Evolutionary conservation across 1,140 invertebrate genomes (phyloP), one percentile per base, ranked within the genome.

Genomic region (Whitmania pigra): DNA sequence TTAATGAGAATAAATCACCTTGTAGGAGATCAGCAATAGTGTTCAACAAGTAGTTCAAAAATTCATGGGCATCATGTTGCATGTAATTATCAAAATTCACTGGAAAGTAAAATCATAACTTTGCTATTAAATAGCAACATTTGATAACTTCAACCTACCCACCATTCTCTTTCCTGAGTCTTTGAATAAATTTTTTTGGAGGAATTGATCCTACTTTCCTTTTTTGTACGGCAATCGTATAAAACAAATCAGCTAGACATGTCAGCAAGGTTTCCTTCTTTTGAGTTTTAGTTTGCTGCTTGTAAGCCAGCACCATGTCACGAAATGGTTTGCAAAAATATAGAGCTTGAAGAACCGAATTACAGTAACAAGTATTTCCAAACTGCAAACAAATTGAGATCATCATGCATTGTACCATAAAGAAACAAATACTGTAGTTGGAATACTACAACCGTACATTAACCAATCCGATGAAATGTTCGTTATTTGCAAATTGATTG

Each of bases 1-100:
- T 49, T 17, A 63, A 22, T 63, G 57, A 63, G 22, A 63, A 22
- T 63, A 20, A 63, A 63, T 73, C 74, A 82, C 81, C 81, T 79
- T 80, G 80, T 20, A 98, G 90, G 75, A 86, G 78, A 77, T 87
- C 86, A 49, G 84, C 86, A 53, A 87, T 86, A 70, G 85, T 85
- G 84, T 99, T 99, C 68, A 99, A 92, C 67, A 99, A 86, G 83
- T 97, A 99, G 83, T 99, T 99, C 67, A 99, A 86, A 86, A 99
- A 99, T 83, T 99, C 96, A 82, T 99, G 96, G 66, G 96, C 96
- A 89, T 99, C 96, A 86, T 99, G 96, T 83, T 99, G 95, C 90
- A 97, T 94, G 80, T 97, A 98, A 83, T 99, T 99, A 83, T 99
- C 95, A 87, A 99, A 99, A 79, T 95, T 89, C 84, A 97, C 94